Evolutionary conservation across 1,140 invertebrate species (phyloP).

Genomic region (Lamellibrachia luymesi): DNA sequence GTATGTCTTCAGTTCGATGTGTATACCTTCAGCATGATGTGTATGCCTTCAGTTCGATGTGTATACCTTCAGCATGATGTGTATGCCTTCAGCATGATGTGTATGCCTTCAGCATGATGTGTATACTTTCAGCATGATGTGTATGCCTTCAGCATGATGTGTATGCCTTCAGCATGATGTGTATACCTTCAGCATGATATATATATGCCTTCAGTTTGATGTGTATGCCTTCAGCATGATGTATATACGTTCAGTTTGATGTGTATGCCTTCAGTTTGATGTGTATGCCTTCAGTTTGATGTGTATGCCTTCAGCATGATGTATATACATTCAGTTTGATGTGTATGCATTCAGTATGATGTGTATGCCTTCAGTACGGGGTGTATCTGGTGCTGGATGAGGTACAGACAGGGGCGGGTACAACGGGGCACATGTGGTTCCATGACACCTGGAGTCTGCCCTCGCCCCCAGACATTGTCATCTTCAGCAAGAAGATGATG

Average conservation of each 20-base stretch:
- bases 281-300: no score
- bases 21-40: not conserved
- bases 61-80: no score
- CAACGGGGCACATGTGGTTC: conserved; percentile 98
- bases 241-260: no score
- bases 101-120: no score
- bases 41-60: not conserved
- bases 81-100: no score
- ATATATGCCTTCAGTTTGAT: no score
- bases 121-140: no score
- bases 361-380: conserved; percentile 39
- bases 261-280: no score
- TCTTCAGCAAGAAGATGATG: conserved; percentile 98
- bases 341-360: not conserved
- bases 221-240: not conserved
- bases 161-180: no score
- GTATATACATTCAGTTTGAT: conserved; percentile 33
- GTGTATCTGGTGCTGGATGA: conserved; percentile 84
- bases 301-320: not conserved
- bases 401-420: conserved; percentile 95
- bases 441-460: conserved; percentile 90
- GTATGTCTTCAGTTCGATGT: no score
- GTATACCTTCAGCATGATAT: no score
- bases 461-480: conserved; percentile 87
- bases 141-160: no score